Base-by-base conservation (phyloP, 2,888 invertebrate genomes). In the Octodonta nipae region DNA sequence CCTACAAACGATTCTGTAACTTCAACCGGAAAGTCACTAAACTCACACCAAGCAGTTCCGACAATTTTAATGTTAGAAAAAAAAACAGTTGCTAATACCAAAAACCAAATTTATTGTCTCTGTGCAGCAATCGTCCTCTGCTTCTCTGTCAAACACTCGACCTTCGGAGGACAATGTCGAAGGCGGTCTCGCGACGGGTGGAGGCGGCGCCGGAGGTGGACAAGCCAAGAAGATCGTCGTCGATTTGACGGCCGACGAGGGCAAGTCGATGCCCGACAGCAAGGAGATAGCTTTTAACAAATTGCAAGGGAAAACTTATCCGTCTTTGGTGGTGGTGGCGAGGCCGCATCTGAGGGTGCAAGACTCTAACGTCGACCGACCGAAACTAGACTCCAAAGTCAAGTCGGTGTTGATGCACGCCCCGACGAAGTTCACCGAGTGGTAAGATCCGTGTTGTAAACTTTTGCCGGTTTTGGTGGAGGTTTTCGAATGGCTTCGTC, bases 361-460 rank as follows among this genome's bases (percentile, higher is more conserved):
- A 54, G 80, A 82, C 40, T 54, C 64, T 0, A 60, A 68, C 24
- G 63, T 67, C 1, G 78, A 78, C 47, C 67, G 79, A 8, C 64
- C 70, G 1, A 63, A 70, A 13, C 60, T 80, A 3, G 87, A 88
- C 63, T 71, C 75, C 22, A 81, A 81, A 58, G 86, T 88, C 1
- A 88, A 87, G 58, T 68, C 76, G 2, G 81, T 86, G 3, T 63
- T 88, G 8, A 81, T 85, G 73, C 75, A 79, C 52, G 75, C 78
- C 0, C 78, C 86, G 0, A 78, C 83, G 42, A 84, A 84, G 60
- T 86, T 87, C 53, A 84, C 85, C 0, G 88, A 88, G 63, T 88
- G 87, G 86, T 60, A 47, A 44, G 49, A 44, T 26, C 1, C 12
- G 13, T 12, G n/a, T 17, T 5, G 7, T 17, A 5, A 17, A 7